These are phyloP conservation scores for Eilema depressum DNA, from an alignment of 2,888 invertebrate species.

Conservation along the genomic window DNA sequence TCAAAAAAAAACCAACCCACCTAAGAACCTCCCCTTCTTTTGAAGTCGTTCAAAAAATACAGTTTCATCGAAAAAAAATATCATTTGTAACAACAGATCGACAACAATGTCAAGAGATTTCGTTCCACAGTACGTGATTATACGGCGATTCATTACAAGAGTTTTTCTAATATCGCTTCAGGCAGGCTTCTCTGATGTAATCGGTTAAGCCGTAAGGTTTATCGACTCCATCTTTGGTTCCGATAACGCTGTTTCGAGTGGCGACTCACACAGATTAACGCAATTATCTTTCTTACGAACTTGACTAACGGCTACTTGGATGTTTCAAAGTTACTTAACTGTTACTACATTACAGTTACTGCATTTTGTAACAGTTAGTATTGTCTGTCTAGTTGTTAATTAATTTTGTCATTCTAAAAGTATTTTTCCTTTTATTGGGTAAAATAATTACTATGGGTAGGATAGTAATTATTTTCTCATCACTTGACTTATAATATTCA, in stretches of 20 bases:
- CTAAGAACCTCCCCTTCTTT: neutral
- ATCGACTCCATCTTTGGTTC: constrained; percentile 68
- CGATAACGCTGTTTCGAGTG: constrained; percentile 62
- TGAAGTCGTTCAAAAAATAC: neutral
- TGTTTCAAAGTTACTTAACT: constrained; percentile 62
- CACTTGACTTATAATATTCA: too few relatives aligned
- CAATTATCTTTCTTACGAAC: constrained; percentile 72
- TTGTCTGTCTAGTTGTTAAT: constrained; percentile 6
- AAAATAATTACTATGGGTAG: too few relatives aligned
- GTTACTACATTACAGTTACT: constrained; percentile 43
- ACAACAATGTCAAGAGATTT: neutral
- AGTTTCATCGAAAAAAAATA: neutral
- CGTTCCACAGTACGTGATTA: constrained; percentile 29
- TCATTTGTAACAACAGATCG: neutral
- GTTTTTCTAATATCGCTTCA: constrained; percentile 53
- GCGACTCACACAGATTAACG: constrained; percentile 72
- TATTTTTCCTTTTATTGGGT: neutral
- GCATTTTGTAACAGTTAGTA: constrained; percentile 4
- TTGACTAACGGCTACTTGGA: constrained; percentile 70
- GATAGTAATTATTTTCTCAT: too few relatives aligned
- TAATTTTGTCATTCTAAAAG: neutral
- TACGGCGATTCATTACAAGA: constrained; percentile 39
- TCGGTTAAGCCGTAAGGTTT: constrained; percentile 70
- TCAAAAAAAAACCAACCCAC: too few relatives aligned
- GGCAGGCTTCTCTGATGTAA: constrained; percentile 57